Conservation (phyloP, 2,888 invertebrate species). For the Synanthedon vespiformis region DNA sequence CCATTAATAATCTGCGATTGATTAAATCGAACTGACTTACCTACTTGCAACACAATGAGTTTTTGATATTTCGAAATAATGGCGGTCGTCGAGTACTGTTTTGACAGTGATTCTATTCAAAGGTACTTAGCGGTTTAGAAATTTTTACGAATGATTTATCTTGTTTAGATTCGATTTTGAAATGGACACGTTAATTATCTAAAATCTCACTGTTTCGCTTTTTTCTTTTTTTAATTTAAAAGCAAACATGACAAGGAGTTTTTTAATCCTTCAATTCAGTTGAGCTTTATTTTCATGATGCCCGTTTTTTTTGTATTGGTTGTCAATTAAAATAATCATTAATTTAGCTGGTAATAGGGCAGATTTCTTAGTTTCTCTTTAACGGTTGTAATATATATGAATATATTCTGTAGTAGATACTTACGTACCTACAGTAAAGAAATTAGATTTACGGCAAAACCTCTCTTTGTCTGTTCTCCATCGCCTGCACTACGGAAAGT, state of each 20-base stretch:
- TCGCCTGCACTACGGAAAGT: too few species aligned
- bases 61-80: constrained; percentile 34
- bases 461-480: too few species aligned
- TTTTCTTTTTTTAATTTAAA: not conserved
- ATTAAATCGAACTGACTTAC: constrained; percentile 37
- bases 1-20: constrained; percentile 44
- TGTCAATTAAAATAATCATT: too few species aligned
- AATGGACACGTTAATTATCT: constrained; percentile 7
- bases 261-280: not conserved
- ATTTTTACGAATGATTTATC: constrained; percentile 35
- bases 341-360: too few species aligned
- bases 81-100: constrained; percentile 18
- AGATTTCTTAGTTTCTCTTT: too few species aligned
- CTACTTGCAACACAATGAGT: constrained; percentile 27
- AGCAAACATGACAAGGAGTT: not conserved
- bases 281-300: too few species aligned
- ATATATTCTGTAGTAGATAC: too few species aligned
- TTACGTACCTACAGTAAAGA: too few species aligned
- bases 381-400: too few species aligned
- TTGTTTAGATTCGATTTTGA: constrained; percentile 16
- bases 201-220: not conserved
- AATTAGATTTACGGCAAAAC: too few species aligned
- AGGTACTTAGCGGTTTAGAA: constrained; percentile 6
- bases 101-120: constrained; percentile 26
- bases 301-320: too few species aligned